Conservation (phyloP, 2,888 invertebrate species). For the Gasteruption jaculator region DNA sequence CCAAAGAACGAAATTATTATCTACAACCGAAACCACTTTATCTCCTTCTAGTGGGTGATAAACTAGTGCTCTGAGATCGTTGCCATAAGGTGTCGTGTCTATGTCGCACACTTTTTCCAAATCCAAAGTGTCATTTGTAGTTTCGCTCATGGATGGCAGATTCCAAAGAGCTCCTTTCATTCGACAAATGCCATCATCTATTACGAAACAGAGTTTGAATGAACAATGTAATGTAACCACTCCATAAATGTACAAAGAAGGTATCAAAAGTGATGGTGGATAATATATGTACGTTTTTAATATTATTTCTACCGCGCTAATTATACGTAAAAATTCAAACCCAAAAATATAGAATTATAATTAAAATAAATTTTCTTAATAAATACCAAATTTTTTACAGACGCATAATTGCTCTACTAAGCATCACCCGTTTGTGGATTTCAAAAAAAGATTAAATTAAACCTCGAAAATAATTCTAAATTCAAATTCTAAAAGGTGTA, state of each 20-base stretch:
- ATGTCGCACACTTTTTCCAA: constrained; percentile 43
- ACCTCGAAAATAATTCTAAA: too few species aligned
- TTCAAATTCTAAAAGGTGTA: too few species aligned
- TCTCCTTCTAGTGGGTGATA: constrained; percentile 81
- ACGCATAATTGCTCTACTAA: too few species aligned
- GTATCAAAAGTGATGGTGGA: too few species aligned
- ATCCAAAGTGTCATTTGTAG: constrained; percentile 37
- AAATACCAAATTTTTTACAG: too few species aligned
- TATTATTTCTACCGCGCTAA: too few species aligned
- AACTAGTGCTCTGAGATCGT: constrained; percentile 74
- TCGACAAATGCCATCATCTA: constrained; percentile 44
- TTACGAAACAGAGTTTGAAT: constrained; percentile 8
- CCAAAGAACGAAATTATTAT: constrained; percentile 73
- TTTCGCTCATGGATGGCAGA: constrained; percentile 36
- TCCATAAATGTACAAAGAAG: not conserved
- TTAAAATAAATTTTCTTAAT: too few species aligned
- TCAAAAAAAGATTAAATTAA: too few species aligned
- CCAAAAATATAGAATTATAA: not conserved
- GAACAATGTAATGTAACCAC: too few species aligned
- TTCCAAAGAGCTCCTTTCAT: constrained; percentile 49
- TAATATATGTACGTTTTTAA: too few species aligned
- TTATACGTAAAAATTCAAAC: constrained; percentile 5
- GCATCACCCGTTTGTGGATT: too few species aligned
- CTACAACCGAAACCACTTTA: constrained; percentile 71
- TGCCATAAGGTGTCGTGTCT: constrained; percentile 54